Base-by-base conservation (phyloP, 2,888 invertebrate genomes). In the Diaprepes abbreviatus region DNA sequence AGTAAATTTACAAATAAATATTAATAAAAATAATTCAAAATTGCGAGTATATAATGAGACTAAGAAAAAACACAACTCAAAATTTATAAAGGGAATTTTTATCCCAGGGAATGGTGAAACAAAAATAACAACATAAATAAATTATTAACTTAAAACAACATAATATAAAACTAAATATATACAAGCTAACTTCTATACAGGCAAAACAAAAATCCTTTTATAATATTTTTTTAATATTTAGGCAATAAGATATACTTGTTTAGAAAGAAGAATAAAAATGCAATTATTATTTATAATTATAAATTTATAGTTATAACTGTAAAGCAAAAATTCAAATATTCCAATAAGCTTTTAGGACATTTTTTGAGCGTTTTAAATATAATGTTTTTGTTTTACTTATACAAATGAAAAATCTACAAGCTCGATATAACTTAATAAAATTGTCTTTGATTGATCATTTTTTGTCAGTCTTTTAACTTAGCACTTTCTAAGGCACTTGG, bases 51-150 rank as follows among this genome's bases (percentile, higher is more conserved):
- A 48, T 9, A 24, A 17, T 35, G 12, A 14, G 31, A 60, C 28
- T 52, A 52, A 43, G 9, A 9, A 43, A 31, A 19, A 35, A 21
- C n/a, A 75, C 76, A 73, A 74, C 71, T 40, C 76, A 78, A 77
- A 78, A 74, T 36, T 21, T 12, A 17, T n/a, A 60, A 60, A 12
- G 7, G 33, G 75, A 68, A 74, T 50, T 16, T 35, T 36, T 69
- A 75, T 77, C 78, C 77, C 74, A 69, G 77, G 80, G 81, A 81
- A 81, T 81, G 80, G 80, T 79, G 72, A 77, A 78, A 73, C 73
- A 74, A 71, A 72, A 75, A 74, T 73, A 78, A 77, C 76, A 77
- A 76, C 75, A 74, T 70, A 73, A 62, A 75, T 77, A 76, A 80
- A 79, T 79, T 79, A 80, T 75, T 78, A 74, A 77, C 74, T 43